Evolutionary conservation across 2,888 invertebrate species (phyloP), one percentile per base, ranked within the genome.

Genomic region (Rhabditophanes sp.): DNA sequence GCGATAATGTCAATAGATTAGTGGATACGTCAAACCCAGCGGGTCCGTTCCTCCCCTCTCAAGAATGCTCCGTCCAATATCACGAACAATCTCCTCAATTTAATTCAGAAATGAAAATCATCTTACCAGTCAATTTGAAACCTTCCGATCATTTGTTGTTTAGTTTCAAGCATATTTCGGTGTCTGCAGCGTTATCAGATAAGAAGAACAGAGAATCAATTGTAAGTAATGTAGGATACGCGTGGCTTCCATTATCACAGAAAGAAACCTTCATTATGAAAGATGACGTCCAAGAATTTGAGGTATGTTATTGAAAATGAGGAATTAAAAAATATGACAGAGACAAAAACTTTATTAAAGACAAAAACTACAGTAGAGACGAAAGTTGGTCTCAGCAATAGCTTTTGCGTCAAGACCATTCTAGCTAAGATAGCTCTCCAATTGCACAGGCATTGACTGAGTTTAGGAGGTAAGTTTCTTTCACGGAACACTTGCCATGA

Each of bases 131-230:
- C 12, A 78, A 82, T 42, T 70, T 93, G 31, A 78, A 80, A 25
- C 69, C 77, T 0, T 76, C 78, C 32, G 90, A 90, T 67, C 93
- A 93, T 66, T 69, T 96, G 36, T 73, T 93, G 33, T 90, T 93
- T 70, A 82, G 82, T 3, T 90, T 93, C 70, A 79, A 82, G 63
- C 93, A 93, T 67, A 80, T 96, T 41, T 84, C 85, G 41, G 88
- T 90, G 65, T 81, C 84, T 68, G 58, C 56, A 22, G 54, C 60
- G 16, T 30, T 52, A 7, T 47, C 37, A 31, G 44, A 39, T 3
- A 59, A 57, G 32, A 40, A 48, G 3, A 48, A 53, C 5, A 29
- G 26, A 15, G 55, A 55, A 36, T 46, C 46, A 23, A 20, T 16
- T 4, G 11, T 11, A 46, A 41, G 28, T 17, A 23, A n/a, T 53